phyloP scores from a whole-genome alignment of 2,888 invertebrate genomes.

The Lithophane socia region DNA sequence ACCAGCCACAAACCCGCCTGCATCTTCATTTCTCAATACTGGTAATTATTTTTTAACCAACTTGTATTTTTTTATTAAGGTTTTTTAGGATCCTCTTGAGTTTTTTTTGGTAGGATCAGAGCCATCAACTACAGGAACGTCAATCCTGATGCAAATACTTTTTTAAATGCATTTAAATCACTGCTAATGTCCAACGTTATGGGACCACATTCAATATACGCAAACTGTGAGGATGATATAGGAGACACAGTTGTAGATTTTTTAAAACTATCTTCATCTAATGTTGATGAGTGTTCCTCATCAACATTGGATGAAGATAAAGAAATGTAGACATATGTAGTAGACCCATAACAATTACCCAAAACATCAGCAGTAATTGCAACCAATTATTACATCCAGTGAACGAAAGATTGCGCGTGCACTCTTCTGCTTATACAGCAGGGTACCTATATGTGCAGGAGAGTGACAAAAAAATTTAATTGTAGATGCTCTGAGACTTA shows the following conservation, averaged over 20 bases:
- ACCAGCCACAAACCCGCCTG: neutral
- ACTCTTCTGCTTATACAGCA: too few relatives aligned
- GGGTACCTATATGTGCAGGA: too few relatives aligned
- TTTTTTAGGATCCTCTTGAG: slow-evolving; percentile 6
- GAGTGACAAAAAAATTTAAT: too few relatives aligned
- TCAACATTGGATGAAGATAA: neutral
- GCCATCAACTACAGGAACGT: slow-evolving; percentile 22
- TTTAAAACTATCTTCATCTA: neutral
- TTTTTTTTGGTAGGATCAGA: slow-evolving; percentile 18
- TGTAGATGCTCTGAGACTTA: too few relatives aligned
- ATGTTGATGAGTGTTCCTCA: too few relatives aligned
- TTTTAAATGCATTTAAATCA: neutral
- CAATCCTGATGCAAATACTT: slow-evolving; percentile 21
- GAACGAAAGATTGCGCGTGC: too few relatives aligned
- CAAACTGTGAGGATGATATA: slow-evolving; percentile 4
- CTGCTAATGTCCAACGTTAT: neutral
- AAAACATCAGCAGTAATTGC: too few relatives aligned
- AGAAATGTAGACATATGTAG: slow-evolving; percentile 1
- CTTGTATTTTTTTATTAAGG: neutral
- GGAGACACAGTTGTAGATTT: slow-evolving; percentile 2
- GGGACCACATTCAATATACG: slow-evolving; percentile 7
- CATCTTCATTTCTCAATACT: slow-evolving; percentile 7
- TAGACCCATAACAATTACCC: too few relatives aligned
- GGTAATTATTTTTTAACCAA: slow-evolving; percentile 7
- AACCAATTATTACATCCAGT: too few relatives aligned